phyloP scores from a whole-genome alignment of 2,888 invertebrate species.

The Kryphioiulus occultus region DNA sequence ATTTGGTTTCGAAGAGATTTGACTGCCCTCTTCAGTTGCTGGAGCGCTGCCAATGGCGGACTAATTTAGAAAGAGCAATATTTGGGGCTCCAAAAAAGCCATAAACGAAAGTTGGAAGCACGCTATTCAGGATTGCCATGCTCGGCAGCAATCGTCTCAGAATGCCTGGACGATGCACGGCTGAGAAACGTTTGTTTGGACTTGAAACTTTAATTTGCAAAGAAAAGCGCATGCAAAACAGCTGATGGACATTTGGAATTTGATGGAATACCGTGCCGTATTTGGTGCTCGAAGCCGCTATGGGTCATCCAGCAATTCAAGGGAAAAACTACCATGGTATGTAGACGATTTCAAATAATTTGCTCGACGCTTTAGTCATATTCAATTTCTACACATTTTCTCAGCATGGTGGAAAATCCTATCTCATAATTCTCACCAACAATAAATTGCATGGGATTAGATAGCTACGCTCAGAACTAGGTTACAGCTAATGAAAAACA shows the following conservation, averaged over 20 bases:
- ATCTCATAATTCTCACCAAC: neutral
- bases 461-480: neutral
- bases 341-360: neutral
- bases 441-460: neutral
- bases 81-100: neutral
- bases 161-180: neutral
- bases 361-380: neutral
- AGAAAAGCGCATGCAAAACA: neutral
- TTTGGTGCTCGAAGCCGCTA: neutral
- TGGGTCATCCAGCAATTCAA: neutral
- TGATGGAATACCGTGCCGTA: neutral
- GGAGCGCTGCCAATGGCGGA: slow-evolving; percentile 25
- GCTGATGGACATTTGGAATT: neutral
- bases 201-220: neutral
- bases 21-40: slow-evolving; percentile 28
- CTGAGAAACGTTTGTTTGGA: neutral
- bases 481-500: neutral
- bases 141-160: neutral
- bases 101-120: neutral
- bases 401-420: no score
- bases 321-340: neutral
- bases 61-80: slow-evolving; percentile 44
- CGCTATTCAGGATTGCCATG: neutral
- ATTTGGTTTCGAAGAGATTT: neutral
- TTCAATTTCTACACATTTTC: no score